Evolutionary conservation across 2,113 vertebrate genomes (phyloP).

Genomic region (Capreolus pygargus): DNA sequence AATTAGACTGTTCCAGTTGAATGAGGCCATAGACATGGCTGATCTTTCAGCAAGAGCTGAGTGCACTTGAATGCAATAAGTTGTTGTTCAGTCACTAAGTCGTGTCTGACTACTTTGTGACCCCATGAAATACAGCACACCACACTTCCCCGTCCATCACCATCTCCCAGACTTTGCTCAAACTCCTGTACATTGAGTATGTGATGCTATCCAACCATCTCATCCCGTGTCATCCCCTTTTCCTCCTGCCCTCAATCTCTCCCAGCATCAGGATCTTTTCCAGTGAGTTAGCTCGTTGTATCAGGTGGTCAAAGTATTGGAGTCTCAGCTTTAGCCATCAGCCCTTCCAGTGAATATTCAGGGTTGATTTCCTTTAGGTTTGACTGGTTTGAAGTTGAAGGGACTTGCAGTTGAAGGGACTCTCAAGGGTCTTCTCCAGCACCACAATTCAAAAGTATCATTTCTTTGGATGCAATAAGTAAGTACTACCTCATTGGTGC

Average conservation of each 20-base stretch:
- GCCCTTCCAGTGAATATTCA: not conserved
- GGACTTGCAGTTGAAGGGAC: not conserved
- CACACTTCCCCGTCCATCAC: not conserved
- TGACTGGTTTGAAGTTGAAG: not conserved
- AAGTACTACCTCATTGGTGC: not conserved
- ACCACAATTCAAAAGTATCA: not conserved
- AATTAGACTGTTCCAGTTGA: conserved; percentile 8
- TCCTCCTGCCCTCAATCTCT: not conserved
- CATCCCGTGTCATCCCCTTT: not conserved
- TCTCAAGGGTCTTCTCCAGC: not conserved
- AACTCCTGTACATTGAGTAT: not conserved
- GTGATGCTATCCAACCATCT: not conserved
- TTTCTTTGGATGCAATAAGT: not conserved
- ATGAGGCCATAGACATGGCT: not conserved
- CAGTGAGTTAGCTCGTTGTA: not conserved
- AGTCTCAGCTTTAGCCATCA: not conserved
- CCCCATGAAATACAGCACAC: not conserved
- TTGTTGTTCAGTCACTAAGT: not conserved
- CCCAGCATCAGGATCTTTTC: not conserved
- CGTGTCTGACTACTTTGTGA: not conserved
- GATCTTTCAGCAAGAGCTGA: not conserved
- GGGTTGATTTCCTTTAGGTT: not conserved
- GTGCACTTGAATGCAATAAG: not conserved
- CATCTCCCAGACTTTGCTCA: not conserved
- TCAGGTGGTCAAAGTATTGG: not conserved